phyloP scores from a whole-genome alignment of 2,797 vertebrate genomes.

The Novumbra hubbsi region DNA sequence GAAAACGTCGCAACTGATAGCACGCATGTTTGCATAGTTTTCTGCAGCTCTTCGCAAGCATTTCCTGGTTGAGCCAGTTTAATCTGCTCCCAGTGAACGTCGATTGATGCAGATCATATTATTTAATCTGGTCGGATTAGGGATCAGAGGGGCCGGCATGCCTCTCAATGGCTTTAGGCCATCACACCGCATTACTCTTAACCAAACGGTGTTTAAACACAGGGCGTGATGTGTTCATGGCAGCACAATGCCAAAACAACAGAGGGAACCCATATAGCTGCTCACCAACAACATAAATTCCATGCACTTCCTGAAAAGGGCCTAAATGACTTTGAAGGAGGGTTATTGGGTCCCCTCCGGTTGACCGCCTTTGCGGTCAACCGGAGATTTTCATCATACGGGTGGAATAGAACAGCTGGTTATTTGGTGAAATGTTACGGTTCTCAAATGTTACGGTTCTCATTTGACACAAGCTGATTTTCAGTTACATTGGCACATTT shows the following conservation, averaged over 20 bases:
- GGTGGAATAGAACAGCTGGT: constrained; percentile 5
- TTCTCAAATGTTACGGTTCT: too few relatives aligned
- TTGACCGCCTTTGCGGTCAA: too few relatives aligned
- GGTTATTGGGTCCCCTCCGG: too few relatives aligned
- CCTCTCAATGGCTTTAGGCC: constrained; percentile 63
- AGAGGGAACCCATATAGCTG: neutral
- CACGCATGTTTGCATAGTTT: constrained; percentile 22
- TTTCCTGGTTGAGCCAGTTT: constrained; percentile 42
- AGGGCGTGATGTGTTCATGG: constrained; percentile 38
- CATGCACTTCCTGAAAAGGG: neutral
- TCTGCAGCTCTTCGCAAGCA: constrained; percentile 33
- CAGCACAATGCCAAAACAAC: constrained; percentile 19
- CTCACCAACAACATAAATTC: neutral
- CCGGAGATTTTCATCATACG: neutral
- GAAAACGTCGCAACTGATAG: constrained; percentile 12
- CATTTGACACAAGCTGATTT: too few relatives aligned
- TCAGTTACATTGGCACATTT: too few relatives aligned
- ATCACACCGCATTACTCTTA: constrained; percentile 60
- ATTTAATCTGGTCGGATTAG: constrained; percentile 76
- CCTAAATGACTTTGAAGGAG: neutral
- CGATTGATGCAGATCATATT: constrained; percentile 69
- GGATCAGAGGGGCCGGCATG: constrained; percentile 58
- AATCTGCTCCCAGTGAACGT: constrained; percentile 57
- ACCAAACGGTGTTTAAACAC: constrained; percentile 70
- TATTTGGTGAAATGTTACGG: constrained; percentile 9